Evolutionary conservation across 2,113 vertebrate genomes (phyloP), one percentile per base, ranked within the genome.

Genomic region (Craseonycteris thonglongyai): DNA sequence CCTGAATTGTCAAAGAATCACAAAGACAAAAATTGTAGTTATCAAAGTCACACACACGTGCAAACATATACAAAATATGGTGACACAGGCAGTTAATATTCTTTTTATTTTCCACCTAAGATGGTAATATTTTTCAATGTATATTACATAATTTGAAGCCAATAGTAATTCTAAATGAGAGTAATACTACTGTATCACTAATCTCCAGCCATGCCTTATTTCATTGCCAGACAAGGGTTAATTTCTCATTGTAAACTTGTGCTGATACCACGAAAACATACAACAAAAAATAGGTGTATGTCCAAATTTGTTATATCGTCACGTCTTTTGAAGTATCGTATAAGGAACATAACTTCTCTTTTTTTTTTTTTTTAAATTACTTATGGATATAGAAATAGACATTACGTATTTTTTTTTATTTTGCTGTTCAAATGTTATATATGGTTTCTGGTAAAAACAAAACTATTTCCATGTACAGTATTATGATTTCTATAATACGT

Each of bases 1-100:
- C n/a, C n/a, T n/a, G n/a, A n/a, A n/a, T 95, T 98, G 90, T 89
- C 92, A 83, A 94, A 91, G 35, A 97, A 96, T 94, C 79, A 97
- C 91, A 88, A 96, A 95, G 69, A 74, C n/a, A 88, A 45, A 45
- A 49, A 95, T 63, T 68, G 10, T 18, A 30, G 8, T 49, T 75
- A 7, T 81, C 88, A 96, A 95, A 97, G 30, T 40, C 26, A 66
- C 40, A 91, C 38, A 72, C 33, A 33, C 22, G 4, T 38, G 47
- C 45, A 35, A 65, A 40, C 33, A 26, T 58, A 8, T 28, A 61
- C 59, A 40, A 21, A 82, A 91, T 51, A 21, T 92, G 83, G 63
- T 88, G 68, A 78, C 47, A 87, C 14, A 68, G n/a, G 76, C 2
- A 42, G 12, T 91, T 95, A 38, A 45, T 71, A 69, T 74, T 94